Evolutionary conservation across 2,888 invertebrate species (phyloP), one percentile per base, ranked within the genome.

Genomic region (Tetanocera ferruginea): DNA sequence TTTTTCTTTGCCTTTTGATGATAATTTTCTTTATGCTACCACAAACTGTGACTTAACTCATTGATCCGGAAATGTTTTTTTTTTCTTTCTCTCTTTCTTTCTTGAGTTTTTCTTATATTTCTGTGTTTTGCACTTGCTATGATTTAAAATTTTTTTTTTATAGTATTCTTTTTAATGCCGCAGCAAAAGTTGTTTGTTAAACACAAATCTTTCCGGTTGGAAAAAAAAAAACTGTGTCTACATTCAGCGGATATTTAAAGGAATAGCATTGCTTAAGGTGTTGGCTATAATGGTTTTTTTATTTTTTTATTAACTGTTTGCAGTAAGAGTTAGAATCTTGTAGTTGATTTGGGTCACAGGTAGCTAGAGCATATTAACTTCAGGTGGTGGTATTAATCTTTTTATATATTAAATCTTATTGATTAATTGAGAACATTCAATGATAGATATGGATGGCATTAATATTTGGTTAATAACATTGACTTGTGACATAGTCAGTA

Each of bases 51-150:
- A 73, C 74, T 79, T 60, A 52, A 17, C 17, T 34, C 60, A 76
- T 71, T 31, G 55, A 76, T 80, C 80, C 85, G 86, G 87, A 87
- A 84, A 82, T 82, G 49, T 14, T 69, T 14, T 71, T 72, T 62
- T 75, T 79, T 82, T 75, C 28, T 43, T n/a, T n/a, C n/a, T n/a
- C n/a, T n/a, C n/a, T n/a, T n/a, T n/a, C n/a, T n/a, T n/a, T 28
- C 69, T 31, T 43, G 55, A 23, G 28, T 55, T 72, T 34, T 28
- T n/a, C 34, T 19, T 57, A 2, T 62, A 51, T 76, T 51, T 43
- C 80, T 81, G 78, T 77, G 79, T 74, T 64, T 37, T 66, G 66
- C 80, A 81, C 75, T 80, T 76, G 77, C 75, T 62, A 28, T 76
- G 79, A 83, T 83, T 80, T 78, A 1, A 9, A 9, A 6, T 9